These are phyloP conservation scores for Siderastrea siderea DNA, from an alignment of 92 coral and sea anemone species.

Conservation along the genomic window DNA sequence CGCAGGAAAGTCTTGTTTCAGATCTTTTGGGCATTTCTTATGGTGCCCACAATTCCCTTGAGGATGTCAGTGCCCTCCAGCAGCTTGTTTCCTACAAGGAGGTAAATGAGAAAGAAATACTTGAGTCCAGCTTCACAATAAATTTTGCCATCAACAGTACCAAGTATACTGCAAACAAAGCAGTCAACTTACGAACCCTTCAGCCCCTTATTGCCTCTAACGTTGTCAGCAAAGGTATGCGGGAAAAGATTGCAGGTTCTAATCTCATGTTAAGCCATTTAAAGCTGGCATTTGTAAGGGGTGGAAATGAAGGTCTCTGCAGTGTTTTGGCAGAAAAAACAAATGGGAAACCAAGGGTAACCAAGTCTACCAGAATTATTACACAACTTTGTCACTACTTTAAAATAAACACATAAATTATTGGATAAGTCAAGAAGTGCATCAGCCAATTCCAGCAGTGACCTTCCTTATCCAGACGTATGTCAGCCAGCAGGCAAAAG, in stretches of 20 bases:
- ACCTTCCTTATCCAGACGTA: too few relatives aligned
- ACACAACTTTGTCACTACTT: too few relatives aligned
- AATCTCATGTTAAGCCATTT: conserved; percentile 10
- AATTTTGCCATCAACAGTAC: conserved; percentile 35
- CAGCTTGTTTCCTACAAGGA: conserved; percentile 22
- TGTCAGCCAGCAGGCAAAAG: too few relatives aligned
- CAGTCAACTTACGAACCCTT: conserved; percentile 6
- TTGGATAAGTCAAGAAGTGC: too few relatives aligned
- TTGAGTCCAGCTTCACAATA: conserved; percentile 32
- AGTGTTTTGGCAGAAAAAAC: conserved; percentile 19
- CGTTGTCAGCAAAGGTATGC: conserved; percentile 46
- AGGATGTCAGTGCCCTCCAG: conserved; percentile 52
- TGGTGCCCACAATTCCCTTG: conserved; percentile 48
- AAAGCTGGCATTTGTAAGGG: conserved; percentile 36
- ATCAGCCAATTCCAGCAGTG: too few relatives aligned
- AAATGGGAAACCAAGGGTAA: conserved; percentile 48
- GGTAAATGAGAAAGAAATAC: not conserved
- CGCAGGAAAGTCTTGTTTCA: conserved; percentile 30
- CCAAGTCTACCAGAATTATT: not conserved
- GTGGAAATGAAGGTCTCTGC: conserved; percentile 38
- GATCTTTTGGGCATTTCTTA: conserved; percentile 40
- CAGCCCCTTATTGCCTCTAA: conserved; percentile 21
- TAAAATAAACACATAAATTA: too few relatives aligned
- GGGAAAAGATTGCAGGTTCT: conserved; percentile 58
- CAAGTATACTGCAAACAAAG: conserved; percentile 23